A percentile compares a stretch with the other conserved stretches of the same genome.
Conservation (phyloP, 2,888 invertebrate genomes). For the Acanthosepion lycidas region DNA sequence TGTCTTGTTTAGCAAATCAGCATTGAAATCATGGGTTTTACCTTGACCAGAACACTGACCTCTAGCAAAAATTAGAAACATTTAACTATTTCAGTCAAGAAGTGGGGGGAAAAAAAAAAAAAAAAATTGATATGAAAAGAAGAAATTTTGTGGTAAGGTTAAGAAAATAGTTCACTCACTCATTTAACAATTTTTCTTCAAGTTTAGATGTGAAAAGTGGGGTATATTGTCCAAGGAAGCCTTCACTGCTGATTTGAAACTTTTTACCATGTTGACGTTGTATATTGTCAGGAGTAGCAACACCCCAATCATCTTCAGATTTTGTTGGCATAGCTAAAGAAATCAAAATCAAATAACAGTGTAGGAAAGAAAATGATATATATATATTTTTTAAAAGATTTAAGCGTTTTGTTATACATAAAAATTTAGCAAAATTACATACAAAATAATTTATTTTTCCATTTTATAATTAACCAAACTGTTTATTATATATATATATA, state of each 20-base stretch:
- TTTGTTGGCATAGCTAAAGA: conserved; percentile 64
- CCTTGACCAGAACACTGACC: too few relatives aligned
- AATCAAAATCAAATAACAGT: not conserved
- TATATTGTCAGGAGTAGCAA: conserved; percentile 71
- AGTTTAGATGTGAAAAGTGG: conserved; percentile 68
- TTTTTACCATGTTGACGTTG: conserved; percentile 55
- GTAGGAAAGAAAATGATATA: not conserved
- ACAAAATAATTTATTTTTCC: not conserved
- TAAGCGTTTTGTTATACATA: not conserved
- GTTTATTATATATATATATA: not conserved
- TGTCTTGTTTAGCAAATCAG: too few relatives aligned
- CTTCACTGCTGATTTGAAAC: conserved; percentile 65
- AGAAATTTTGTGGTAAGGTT: not conserved
- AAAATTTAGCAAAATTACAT: not conserved
- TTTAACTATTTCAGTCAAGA: not conserved
- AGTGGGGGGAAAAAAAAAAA: not conserved
- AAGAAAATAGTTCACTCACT: conserved; percentile 62
- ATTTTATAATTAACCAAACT: not conserved
- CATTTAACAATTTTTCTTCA: conserved; percentile 69
- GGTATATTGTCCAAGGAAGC: conserved; percentile 69
- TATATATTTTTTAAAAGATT: too few relatives aligned
- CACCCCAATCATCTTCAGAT: conserved; percentile 68
- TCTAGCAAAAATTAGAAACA: not conserved
- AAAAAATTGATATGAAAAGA: not conserved
- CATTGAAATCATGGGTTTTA: too few relatives aligned